Conservation (phyloP, 1,140 invertebrate species). For the Thaumetopoea pityocampa region DNA sequence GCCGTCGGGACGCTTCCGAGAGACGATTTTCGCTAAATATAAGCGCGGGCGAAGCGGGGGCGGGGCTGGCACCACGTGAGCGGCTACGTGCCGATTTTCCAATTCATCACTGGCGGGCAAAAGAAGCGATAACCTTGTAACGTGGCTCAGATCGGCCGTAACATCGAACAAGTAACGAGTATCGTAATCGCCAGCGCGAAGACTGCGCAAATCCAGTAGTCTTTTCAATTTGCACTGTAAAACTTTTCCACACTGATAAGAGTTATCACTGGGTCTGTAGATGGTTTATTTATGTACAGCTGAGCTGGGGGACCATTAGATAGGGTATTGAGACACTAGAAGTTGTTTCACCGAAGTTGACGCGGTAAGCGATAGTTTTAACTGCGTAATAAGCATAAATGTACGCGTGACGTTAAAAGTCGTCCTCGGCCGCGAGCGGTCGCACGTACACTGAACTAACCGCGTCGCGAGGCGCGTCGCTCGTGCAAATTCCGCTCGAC, state of each 20-base stretch:
- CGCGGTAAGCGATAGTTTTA: slow-evolving; percentile 58
- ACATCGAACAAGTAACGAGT: slow-evolving; percentile 43
- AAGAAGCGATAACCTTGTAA: slow-evolving; percentile 72
- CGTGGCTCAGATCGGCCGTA: slow-evolving; percentile 51
- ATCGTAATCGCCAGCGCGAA: slow-evolving; percentile 36
- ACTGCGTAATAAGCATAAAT: slow-evolving; percentile 68
- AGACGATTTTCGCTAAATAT: slow-evolving; percentile 75
- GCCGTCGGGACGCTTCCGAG: slow-evolving; percentile 58
- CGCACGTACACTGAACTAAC: slow-evolving; percentile 70
- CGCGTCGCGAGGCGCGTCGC: slow-evolving; percentile 46
- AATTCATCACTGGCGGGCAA: slow-evolving; percentile 70
- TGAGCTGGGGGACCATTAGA: neutral
- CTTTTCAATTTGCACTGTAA: slow-evolving; percentile 35
- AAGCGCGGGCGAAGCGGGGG: slow-evolving; percentile 64
- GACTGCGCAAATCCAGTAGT: slow-evolving; percentile 36
- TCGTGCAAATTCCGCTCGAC: slow-evolving; percentile 61
- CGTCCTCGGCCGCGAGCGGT: slow-evolving; percentile 58
- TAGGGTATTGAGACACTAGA: slow-evolving; percentile 9
- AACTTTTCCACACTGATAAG: slow-evolving; percentile 63
- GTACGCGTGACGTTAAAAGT: slow-evolving; percentile 37
- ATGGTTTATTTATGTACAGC: slow-evolving; percentile 8
- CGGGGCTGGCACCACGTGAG: slow-evolving; percentile 69
- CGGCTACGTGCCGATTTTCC: slow-evolving; percentile 74
- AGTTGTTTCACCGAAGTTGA: slow-evolving; percentile 41
- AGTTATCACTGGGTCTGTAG: slow-evolving; percentile 47